Evolutionary conservation across 2,888 invertebrate species (phyloP).

Genomic region (Theodoxus fluviatilis): DNA sequence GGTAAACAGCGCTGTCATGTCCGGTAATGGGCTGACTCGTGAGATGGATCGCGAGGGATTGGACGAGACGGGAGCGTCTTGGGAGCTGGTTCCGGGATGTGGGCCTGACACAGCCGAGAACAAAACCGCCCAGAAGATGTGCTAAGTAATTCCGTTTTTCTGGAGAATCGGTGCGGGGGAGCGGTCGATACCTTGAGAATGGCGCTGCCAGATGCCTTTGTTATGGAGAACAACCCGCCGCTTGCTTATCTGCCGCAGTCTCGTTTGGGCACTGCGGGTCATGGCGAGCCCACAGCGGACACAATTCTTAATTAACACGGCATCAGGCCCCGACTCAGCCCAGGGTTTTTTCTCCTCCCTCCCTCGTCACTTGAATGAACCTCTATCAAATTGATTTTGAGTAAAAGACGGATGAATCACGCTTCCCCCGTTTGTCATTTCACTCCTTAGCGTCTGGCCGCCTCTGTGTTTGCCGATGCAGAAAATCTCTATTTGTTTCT

Average conservation of each 20-base stretch:
- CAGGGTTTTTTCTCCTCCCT: too few relatives aligned
- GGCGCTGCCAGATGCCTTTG: conserved; percentile 19
- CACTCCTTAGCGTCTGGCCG: too few relatives aligned
- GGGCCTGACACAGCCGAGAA: conserved; percentile 21
- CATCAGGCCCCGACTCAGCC: too few relatives aligned
- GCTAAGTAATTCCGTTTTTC: conserved; percentile 29
- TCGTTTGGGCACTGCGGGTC: too few relatives aligned
- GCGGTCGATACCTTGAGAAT: conserved; percentile 25
- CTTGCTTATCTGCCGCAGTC: not conserved
- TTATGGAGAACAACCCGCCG: conserved; percentile 18
- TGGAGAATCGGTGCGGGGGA: conserved; percentile 17
- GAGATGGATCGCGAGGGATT: conserved; percentile 27
- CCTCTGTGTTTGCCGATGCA: too few relatives aligned
- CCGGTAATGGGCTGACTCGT: conserved; percentile 26
- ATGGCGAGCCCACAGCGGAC: too few relatives aligned
- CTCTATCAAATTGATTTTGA: too few relatives aligned
- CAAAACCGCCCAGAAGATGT: conserved; percentile 26
- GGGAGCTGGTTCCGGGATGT: conserved; percentile 20
- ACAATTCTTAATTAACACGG: too few relatives aligned
- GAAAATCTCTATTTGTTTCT: too few relatives aligned
- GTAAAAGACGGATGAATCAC: too few relatives aligned
- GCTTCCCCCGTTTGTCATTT: too few relatives aligned
- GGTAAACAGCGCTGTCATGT: conserved; percentile 30
- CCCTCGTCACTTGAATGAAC: too few relatives aligned
- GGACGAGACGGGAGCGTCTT: conserved; percentile 10